phyloP scores from a whole-genome alignment of 2,888 invertebrate species.

The Operophtera brumata region DNA sequence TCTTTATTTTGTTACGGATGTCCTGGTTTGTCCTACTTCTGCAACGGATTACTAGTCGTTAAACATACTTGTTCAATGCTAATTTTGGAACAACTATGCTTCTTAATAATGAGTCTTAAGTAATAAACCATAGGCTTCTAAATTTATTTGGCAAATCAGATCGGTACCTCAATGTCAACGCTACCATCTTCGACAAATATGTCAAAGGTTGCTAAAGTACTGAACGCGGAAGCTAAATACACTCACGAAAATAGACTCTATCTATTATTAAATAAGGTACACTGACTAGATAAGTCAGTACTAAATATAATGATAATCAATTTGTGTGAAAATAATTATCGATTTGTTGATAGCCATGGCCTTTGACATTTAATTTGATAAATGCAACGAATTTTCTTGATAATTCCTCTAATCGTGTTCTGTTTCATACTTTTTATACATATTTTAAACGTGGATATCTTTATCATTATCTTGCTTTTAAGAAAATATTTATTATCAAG shows the following conservation, averaged over 20 bases:
- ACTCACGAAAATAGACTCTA: slow-evolving; percentile 31
- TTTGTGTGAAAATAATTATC: slow-evolving; percentile 26
- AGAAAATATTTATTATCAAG: not conserved
- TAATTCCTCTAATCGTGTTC: too few relatives aligned
- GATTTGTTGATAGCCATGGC: slow-evolving; percentile 19
- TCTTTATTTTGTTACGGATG: slow-evolving; percentile 3
- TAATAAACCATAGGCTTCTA: not conserved
- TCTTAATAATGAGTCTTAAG: slow-evolving; percentile 5
- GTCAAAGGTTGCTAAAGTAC: slow-evolving; percentile 44
- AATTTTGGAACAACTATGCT: not conserved
- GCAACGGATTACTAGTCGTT: slow-evolving; percentile 23
- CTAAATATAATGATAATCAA: slow-evolving; percentile 19
- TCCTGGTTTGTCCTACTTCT: not conserved
- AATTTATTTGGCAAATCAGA: slow-evolving; percentile 18
- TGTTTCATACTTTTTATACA: too few relatives aligned
- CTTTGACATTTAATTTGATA: slow-evolving; percentile 21
- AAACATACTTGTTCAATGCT: slow-evolving; percentile 17
- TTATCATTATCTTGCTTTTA: too few relatives aligned
- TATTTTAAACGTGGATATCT: too few relatives aligned
- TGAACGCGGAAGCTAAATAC: slow-evolving; percentile 35
- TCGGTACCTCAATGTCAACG: slow-evolving; percentile 45
- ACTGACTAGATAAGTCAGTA: slow-evolving; percentile 15
- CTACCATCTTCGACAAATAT: slow-evolving; percentile 39
- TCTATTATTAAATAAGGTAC: not conserved
- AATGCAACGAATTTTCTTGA: not conserved